A percentile compares a stretch with the other conserved stretches of the same genome.
These are phyloP conservation scores for Balanococcus diminutus DNA, from an alignment of 2,888 invertebrate genomes.

Conservation along the genomic window DNA sequence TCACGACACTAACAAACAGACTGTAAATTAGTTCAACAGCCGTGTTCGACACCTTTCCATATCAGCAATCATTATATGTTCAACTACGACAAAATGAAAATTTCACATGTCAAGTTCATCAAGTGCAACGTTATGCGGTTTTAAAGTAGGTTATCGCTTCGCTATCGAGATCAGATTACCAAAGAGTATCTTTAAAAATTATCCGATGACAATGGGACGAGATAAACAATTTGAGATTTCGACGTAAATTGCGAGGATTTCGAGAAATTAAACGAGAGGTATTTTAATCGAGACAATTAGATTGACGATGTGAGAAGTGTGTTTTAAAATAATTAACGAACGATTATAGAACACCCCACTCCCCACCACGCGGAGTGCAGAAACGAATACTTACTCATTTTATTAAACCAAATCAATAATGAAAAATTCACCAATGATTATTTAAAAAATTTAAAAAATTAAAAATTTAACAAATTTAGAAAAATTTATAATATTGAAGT, in stretches of 20 bases:
- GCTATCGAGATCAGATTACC: not conserved
- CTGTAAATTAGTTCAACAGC: slow-evolving; percentile 16
- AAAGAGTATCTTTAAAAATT: not conserved
- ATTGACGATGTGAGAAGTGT: too few species aligned
- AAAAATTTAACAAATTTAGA: too few species aligned
- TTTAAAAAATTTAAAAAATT: too few species aligned
- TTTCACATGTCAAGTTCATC: slow-evolving; percentile 7
- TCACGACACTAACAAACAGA: not conserved
- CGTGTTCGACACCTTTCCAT: slow-evolving; percentile 13
- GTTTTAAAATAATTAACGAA: too few species aligned
- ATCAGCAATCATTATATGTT: not conserved
- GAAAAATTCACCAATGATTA: too few species aligned
- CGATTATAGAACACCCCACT: too few species aligned
- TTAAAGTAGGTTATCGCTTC: not conserved
- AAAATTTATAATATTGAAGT: too few species aligned
- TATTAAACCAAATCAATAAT: too few species aligned
- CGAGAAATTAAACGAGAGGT: not conserved
- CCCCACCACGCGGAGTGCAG: too few species aligned
- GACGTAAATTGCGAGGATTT: not conserved
- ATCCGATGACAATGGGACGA: not conserved
- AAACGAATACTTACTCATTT: too few species aligned
- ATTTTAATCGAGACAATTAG: too few species aligned
- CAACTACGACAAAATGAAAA: slow-evolving; percentile 17
- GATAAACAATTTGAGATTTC: not conserved
- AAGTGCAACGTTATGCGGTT: not conserved